phyloP scores from a whole-genome alignment of 2,113 vertebrate genomes.

The Todiramphus chloris region DNA sequence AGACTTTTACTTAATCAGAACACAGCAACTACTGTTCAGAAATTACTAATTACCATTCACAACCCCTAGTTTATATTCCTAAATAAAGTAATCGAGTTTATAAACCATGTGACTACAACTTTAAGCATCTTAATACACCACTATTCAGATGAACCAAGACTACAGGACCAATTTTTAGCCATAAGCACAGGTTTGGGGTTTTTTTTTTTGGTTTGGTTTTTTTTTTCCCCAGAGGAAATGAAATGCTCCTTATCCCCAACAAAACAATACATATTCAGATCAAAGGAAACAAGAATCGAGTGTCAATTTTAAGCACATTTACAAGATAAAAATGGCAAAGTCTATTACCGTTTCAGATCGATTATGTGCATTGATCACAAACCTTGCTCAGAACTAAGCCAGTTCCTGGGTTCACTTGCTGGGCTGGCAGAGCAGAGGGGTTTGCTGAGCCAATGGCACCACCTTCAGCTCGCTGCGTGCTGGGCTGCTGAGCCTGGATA shows the following conservation, averaged over 20 bases:
- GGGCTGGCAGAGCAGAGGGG: no score
- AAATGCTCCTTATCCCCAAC: background rate
- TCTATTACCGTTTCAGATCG: accelerated
- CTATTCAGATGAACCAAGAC: background rate
- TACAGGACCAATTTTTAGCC: background rate
- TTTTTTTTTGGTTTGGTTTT: background rate
- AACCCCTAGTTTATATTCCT: background rate
- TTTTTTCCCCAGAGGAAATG: background rate
- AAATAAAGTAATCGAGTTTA: background rate
- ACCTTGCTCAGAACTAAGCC: background rate
- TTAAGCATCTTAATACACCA: background rate
- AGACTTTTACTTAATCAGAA: background rate
- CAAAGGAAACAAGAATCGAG: background rate
- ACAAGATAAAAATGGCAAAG: background rate
- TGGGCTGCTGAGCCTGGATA: background rate
- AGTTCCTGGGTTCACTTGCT: no score
- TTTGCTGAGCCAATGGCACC: background rate
- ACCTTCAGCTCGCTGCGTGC: background rate
- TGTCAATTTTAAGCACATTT: background rate
- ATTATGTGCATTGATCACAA: accelerated
- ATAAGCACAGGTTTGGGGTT: background rate
- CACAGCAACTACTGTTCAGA: background rate
- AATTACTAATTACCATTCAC: background rate
- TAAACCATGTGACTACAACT: background rate
- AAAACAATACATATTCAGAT: background rate